Conservation (phyloP, 2,888 invertebrate species). For the Acleris cristana region DNA sequence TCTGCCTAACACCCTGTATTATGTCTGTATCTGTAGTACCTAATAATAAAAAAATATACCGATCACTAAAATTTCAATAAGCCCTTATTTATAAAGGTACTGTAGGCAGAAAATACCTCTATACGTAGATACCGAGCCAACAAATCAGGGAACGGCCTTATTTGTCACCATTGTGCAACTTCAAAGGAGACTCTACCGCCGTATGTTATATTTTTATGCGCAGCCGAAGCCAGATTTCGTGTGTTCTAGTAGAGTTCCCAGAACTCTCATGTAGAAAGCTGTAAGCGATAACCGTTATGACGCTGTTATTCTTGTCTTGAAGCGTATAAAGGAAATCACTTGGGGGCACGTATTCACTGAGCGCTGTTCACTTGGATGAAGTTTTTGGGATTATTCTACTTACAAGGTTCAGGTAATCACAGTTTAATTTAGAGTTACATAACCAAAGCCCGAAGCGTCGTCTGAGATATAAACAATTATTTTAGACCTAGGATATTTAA, state of each 20-base stretch:
- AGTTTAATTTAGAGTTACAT: background rate
- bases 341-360: slow-evolving; percentile 25
- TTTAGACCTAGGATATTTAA: too few relatives aligned
- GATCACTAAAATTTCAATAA: too few relatives aligned
- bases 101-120: too few relatives aligned
- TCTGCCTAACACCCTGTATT: too few relatives aligned
- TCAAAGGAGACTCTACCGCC: too few relatives aligned
- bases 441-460: background rate
- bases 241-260: slow-evolving; percentile 32
- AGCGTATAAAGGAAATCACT: slow-evolving; percentile 28
- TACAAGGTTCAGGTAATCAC: background rate
- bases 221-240: slow-evolving; percentile 30
- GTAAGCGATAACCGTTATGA: slow-evolving; percentile 63
- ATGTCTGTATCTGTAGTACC: too few relatives aligned
- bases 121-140: too few relatives aligned
- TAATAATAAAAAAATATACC: too few relatives aligned
- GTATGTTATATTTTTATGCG: slow-evolving; percentile 46
- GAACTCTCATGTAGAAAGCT: slow-evolving; percentile 38
- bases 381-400: slow-evolving; percentile 29
- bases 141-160: too few relatives aligned
- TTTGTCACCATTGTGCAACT: too few relatives aligned
- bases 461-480: too few relatives aligned
- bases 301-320: slow-evolving; percentile 53
- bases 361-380: slow-evolving; percentile 12
- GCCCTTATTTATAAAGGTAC: too few relatives aligned